Conservation (phyloP, 2,113 vertebrate genomes). For the Lepus americanus region DNA sequence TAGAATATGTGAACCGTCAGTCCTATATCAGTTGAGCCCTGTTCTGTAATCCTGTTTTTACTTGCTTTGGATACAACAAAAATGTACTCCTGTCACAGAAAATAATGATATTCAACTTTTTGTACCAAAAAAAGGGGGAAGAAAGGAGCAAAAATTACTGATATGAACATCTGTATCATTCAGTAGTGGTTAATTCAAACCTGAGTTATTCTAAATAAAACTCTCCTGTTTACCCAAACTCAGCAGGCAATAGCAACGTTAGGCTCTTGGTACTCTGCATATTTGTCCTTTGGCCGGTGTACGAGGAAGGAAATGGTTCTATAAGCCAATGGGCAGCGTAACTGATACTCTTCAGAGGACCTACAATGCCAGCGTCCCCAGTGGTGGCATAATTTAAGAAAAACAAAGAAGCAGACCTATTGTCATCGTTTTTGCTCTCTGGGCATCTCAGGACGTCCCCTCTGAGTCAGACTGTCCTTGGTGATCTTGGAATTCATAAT, state of each 20-base stretch:
- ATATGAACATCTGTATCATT: background rate
- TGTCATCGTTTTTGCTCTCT: slow-evolving; percentile 35
- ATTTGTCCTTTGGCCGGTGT: slow-evolving; percentile 47
- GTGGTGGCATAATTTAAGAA: slow-evolving; percentile 2
- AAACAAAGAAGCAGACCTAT: slow-evolving; percentile 38
- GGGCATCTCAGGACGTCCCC: background rate
- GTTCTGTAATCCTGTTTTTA: background rate
- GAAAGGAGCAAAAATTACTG: background rate
- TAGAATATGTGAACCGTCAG: slow-evolving; percentile 45
- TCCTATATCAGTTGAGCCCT: slow-evolving; percentile 12
- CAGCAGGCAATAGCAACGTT: background rate
- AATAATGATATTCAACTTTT: slow-evolving; percentile 45
- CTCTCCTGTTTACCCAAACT: background rate
- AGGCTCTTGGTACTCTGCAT: background rate
- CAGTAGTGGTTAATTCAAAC: slow-evolving; percentile 22
- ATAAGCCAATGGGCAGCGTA: slow-evolving; percentile 43
- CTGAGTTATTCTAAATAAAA: background rate
- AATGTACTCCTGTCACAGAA: slow-evolving; percentile 55
- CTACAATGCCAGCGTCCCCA: background rate
- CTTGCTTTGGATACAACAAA: background rate
- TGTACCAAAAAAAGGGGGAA: background rate
- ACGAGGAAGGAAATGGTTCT: slow-evolving; percentile 27
- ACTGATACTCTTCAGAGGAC: background rate
- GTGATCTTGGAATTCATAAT: slow-evolving; percentile 21
- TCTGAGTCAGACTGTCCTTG: background rate